These are phyloP conservation scores for Neodon shergylaensis DNA, from an alignment of 2,113 vertebrate genomes.

Conservation along the genomic window DNA sequence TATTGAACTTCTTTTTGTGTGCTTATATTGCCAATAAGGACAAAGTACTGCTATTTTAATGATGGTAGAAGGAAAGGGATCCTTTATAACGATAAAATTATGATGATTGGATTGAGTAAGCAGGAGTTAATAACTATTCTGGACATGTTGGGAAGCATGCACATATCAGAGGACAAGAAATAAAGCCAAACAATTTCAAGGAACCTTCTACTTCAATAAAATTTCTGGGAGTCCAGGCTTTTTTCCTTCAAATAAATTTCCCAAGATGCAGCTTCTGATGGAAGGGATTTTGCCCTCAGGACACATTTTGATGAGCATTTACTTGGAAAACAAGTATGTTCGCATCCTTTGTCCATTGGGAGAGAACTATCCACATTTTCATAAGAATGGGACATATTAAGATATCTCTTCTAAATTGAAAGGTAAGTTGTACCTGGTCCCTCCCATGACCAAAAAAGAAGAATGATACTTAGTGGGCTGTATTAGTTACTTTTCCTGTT, in stretches of 20 bases:
- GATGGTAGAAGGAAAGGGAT: not conserved
- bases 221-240: not conserved
- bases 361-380: not conserved
- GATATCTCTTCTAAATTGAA: not conserved
- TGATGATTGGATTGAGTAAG: not conserved
- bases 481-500: not conserved
- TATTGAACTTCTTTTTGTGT: slow-evolving; percentile 20
- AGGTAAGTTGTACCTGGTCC: not conserved
- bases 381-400: not conserved
- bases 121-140: not conserved
- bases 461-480: not conserved
- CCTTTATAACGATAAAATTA: not conserved
- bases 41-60: not conserved
- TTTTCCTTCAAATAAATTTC: not conserved
- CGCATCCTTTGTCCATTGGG: not conserved
- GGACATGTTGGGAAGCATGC: not conserved
- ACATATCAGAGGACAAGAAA: not conserved
- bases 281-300: not conserved
- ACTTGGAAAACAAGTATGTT: not conserved
- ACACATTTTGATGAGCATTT: not conserved
- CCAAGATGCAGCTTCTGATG: not conserved
- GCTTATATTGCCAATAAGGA: not conserved
- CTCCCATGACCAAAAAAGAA: not conserved
- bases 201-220: not conserved
- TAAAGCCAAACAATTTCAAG: not conserved